These are phyloP conservation scores for Hipposideros armiger DNA, from an alignment of 2,113 vertebrate species.

Conservation along the genomic window DNA sequence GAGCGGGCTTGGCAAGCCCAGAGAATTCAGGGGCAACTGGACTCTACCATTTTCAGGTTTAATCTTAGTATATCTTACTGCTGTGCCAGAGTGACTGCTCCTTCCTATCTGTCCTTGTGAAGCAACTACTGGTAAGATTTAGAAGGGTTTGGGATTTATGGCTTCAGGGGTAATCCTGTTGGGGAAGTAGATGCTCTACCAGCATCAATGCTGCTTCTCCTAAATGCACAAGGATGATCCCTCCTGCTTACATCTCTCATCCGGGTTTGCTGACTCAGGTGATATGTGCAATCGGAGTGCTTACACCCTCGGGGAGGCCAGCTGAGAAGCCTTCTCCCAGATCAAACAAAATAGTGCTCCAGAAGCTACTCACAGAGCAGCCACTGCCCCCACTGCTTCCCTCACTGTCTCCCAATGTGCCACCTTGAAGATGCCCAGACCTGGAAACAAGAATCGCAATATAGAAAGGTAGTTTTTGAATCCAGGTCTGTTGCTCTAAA, in stretches of 20 bases:
- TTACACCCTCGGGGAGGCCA: slow-evolving; percentile 16
- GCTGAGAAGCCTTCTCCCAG: slow-evolving; percentile 43
- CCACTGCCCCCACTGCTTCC: slow-evolving; percentile 23
- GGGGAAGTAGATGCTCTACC: background rate
- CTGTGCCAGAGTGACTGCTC: background rate
- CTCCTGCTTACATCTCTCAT: background rate
- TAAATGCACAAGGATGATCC: background rate
- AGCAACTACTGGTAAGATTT: background rate
- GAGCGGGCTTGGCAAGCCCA: background rate
- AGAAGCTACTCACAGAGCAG: slow-evolving; percentile 6
- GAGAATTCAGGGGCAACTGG: background rate
- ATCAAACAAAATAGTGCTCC: slow-evolving; percentile 51
- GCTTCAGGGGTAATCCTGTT: background rate
- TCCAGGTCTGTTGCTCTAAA: slow-evolving; percentile 61
- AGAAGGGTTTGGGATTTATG: background rate
- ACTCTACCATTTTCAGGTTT: background rate
- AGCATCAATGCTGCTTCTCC: background rate
- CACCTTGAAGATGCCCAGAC: slow-evolving; percentile 62
- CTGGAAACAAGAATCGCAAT: slow-evolving; percentile 62
- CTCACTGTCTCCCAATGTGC: slow-evolving; percentile 58
- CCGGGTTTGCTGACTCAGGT: background rate
- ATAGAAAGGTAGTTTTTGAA: slow-evolving; percentile 63
- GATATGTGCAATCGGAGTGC: background rate
- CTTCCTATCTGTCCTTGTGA: background rate
- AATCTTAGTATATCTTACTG: background rate